Conservation (phyloP, 2,113 vertebrate genomes). For the Corapipo altera region DNA sequence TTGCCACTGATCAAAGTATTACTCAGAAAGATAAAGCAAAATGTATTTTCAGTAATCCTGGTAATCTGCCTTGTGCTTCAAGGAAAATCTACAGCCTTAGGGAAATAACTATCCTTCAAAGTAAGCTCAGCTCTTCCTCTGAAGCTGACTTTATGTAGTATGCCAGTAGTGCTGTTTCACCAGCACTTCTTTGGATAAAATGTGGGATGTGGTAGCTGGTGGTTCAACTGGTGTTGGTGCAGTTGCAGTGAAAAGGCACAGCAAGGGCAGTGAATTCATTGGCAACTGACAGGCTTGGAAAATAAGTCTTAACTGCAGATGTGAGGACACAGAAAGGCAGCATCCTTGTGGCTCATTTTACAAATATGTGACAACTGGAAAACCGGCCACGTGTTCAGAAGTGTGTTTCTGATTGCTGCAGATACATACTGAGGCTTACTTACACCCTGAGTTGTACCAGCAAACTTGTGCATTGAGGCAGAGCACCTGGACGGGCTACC, state of each 20-base stretch:
- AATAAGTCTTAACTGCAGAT: background rate
- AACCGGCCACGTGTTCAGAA: background rate
- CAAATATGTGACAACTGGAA: background rate
- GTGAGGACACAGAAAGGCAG: background rate
- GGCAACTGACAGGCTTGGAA: background rate
- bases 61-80: background rate
- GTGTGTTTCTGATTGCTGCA: background rate
- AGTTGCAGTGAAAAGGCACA: background rate
- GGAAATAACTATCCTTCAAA: background rate
- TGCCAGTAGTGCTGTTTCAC: accelerated
- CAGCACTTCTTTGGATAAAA: accelerated
- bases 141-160: background rate
- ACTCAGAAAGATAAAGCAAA: background rate
- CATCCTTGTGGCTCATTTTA: background rate
- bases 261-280: background rate
- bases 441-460: background rate
- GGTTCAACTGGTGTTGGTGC: background rate
- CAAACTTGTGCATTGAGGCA: background rate
- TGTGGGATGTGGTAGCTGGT: background rate
- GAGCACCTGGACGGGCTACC: background rate
- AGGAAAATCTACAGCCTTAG: background rate
- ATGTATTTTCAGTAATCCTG: background rate
- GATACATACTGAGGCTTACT: accelerated
- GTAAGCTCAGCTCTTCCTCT: background rate
- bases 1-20: background rate